Evolutionary conservation across 1,140 invertebrate genomes (phyloP), one percentile per base, ranked within the genome.

Genomic region (Nasonia longicornis): DNA sequence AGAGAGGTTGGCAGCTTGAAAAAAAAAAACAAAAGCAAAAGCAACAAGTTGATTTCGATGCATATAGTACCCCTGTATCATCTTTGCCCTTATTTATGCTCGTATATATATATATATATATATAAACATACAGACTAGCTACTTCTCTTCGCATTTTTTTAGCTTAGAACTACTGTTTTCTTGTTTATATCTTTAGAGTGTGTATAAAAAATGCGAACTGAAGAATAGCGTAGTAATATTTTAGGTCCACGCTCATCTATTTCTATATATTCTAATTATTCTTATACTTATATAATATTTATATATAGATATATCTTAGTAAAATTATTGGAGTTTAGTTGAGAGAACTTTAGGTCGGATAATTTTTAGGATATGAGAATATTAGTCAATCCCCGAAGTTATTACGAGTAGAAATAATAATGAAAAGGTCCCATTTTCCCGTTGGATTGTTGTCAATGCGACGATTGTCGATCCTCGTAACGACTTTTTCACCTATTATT

Each of bases 1-100:
- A 94, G 94, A 95, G 96, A 97, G 96, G 96, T 97, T 93, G 89
- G 90, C 89, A 86, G 87, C 86, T 85, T 26, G 26, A 26, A 26
- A 26, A 26, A 26, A 86, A 88, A 88, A 35, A 35, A 83, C 85
- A 85, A 85, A 82, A 79, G 67, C 64, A 79, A 82, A 82, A 64
- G 77, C 70, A 82, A 79, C 81, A 69, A 82, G 77, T 89, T 90
- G 86, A 89, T 82, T 89, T 88, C 86, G 85, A 87, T 90, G 88
- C 89, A 90, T 89, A 87, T 87, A 90, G 86, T 85, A 87, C 85
- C 85, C 85, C 79, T 82, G 80, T 85, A 82, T 78, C 63, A 72
- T 84, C 45, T 77, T 82, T 79, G 67, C 72, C 85, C 83, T 83
- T 84, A 80, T 74, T 85, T 79, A 82, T 79, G 81, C 77, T 82